These are phyloP conservation scores for Phalloptychus januarius DNA, from an alignment of 2,797 vertebrate species.

Conservation along the genomic window DNA sequence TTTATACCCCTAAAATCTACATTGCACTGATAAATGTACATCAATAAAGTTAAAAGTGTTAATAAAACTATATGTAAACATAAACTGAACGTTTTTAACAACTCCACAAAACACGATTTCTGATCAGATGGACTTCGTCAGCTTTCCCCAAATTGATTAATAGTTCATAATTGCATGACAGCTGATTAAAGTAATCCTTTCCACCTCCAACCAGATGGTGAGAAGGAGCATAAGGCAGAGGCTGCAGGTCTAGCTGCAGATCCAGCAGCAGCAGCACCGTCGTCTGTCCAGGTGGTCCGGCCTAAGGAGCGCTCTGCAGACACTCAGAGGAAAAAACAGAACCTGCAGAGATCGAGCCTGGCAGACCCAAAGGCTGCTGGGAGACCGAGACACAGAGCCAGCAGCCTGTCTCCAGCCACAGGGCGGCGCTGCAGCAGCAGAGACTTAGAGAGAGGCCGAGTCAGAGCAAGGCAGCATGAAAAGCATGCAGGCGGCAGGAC, in stretches of 20 bases:
- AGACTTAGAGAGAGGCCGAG: slow-evolving; percentile 70
- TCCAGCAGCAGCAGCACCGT: slow-evolving; percentile 51
- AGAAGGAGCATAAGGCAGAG: slow-evolving; percentile 65
- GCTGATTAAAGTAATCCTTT: not conserved
- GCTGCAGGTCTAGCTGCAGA: slow-evolving; percentile 15
- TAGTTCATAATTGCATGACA: not conserved
- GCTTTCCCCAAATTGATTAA: not conserved
- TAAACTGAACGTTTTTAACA: not conserved
- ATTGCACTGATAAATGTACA: not conserved
- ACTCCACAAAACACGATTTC: not conserved
- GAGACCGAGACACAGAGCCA: slow-evolving; percentile 63
- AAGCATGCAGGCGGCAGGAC: slow-evolving; percentile 76
- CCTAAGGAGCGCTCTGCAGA: slow-evolving; percentile 86
- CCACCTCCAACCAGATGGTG: slow-evolving; percentile 65
- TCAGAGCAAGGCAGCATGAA: slow-evolving; percentile 66
- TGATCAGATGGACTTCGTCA: not conserved
- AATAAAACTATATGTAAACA: not conserved
- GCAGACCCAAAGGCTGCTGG: slow-evolving; percentile 47
- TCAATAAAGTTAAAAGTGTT: not conserved
- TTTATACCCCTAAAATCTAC: not conserved
- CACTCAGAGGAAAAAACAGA: slow-evolving; percentile 71
- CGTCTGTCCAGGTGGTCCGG: slow-evolving; percentile 85
- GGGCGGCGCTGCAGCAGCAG: slow-evolving; percentile 66
- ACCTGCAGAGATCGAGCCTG: slow-evolving; percentile 65
- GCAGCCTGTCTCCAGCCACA: slow-evolving; percentile 66